These are phyloP conservation scores for Seriola dumerili DNA, from an alignment of 2,113 vertebrate species.

Conservation along the genomic window DNA sequence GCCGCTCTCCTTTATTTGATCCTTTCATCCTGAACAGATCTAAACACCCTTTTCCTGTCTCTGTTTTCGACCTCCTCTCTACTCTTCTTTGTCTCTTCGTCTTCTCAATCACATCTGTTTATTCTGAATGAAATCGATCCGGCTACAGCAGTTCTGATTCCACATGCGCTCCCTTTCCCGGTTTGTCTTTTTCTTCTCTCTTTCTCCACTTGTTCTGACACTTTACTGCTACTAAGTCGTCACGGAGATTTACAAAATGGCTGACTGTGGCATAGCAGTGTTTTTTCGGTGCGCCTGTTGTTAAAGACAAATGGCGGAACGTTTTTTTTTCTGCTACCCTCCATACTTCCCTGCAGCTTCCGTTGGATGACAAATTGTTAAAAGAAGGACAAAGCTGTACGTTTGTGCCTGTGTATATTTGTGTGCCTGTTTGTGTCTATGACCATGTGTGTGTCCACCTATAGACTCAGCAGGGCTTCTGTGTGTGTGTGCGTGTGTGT, in stretches of 20 bases:
- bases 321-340: conserved; percentile 34
- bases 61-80: background rate
- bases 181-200: conserved; percentile 31
- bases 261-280: conserved; percentile 57
- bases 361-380: conserved; percentile 55
- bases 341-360: conserved; percentile 36
- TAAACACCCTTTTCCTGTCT: conserved; percentile 1
- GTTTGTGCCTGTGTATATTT: conserved; percentile 34
- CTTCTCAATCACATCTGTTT: conserved; percentile 25
- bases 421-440: conserved; percentile 39
- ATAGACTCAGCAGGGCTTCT: conserved; percentile 49
- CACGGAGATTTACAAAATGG: conserved; percentile 76
- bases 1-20: conserved; percentile 27
- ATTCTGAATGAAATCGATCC: conserved; percentile 36
- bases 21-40: conserved; percentile 36
- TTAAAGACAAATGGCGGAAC: conserved; percentile 68
- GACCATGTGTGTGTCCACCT: conserved; percentile 40
- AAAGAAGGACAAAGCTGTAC: conserved; percentile 52
- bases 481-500: conserved; percentile 38
- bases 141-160: background rate
- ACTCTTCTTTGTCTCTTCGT: conserved; percentile 7
- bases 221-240: conserved; percentile 56
- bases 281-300: conserved; percentile 56
- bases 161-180: background rate
- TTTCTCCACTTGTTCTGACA: conserved; percentile 42